Evolutionary conservation across 1,140 invertebrate species (phyloP).

Genomic region (Pogonognathellus flavescens): DNA sequence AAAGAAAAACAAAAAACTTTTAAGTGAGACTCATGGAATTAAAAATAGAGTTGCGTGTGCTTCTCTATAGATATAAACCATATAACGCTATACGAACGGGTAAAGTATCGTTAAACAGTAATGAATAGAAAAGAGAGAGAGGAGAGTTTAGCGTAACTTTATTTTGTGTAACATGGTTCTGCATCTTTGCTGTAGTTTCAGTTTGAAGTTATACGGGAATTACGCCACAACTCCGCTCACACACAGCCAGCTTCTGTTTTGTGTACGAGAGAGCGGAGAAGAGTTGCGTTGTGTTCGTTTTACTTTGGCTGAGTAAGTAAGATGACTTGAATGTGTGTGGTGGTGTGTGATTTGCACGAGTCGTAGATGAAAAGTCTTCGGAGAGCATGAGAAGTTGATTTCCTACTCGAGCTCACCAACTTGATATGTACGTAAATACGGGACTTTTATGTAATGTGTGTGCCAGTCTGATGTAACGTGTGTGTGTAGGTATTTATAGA

Average conservation of each 20-base stretch:
- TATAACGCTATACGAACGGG: neutral
- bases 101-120: neutral
- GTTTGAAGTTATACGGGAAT: neutral
- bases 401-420: neutral
- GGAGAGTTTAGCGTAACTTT: conserved; percentile 10
- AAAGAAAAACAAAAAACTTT: conserved; percentile 42
- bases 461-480: neutral
- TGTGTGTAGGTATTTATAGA: conserved; percentile 38
- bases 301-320: neutral
- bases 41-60: conserved; percentile 12
- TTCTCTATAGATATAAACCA: neutral
- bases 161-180: neutral
- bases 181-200: neutral
- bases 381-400: conserved; percentile 34
- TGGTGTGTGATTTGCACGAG: conserved; percentile 37
- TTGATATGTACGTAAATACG: conserved; percentile 20
- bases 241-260: neutral
- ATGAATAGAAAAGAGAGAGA: neutral
- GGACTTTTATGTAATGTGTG: conserved; percentile 5
- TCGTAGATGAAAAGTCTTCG: neutral
- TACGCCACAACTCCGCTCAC: neutral
- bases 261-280: conserved; percentile 9
- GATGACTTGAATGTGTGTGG: conserved; percentile 41
- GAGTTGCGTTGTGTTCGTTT: conserved; percentile 21
- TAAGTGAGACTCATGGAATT: conserved; percentile 12